Evolutionary conservation across 2,797 vertebrate genomes (phyloP).

Genomic region (Protonibea diacanthus): DNA sequence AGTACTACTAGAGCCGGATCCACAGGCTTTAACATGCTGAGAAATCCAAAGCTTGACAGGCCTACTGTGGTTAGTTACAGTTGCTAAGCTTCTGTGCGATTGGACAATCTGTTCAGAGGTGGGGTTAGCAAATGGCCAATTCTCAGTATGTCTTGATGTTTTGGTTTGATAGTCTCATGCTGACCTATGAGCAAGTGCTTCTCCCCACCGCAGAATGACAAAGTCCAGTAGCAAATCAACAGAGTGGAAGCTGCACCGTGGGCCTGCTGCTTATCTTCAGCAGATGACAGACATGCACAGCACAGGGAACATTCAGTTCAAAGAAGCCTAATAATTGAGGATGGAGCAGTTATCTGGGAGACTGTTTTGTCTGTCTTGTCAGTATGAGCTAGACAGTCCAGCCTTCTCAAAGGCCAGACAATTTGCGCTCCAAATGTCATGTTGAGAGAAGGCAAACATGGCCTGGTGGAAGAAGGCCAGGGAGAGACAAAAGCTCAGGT

Average conservation of each 20-base stretch:
- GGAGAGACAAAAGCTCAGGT: slow-evolving; percentile 73
- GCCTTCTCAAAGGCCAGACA: slow-evolving; percentile 79
- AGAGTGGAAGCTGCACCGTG: slow-evolving; percentile 28
- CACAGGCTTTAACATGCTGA: not conserved
- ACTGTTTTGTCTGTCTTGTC: slow-evolving; percentile 77
- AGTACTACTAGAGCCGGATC: not conserved
- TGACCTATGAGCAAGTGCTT: slow-evolving; percentile 54
- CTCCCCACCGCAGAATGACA: slow-evolving; percentile 35
- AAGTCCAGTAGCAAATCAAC: slow-evolving; percentile 52
- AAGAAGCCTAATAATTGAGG: slow-evolving; percentile 78
- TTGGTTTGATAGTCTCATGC: slow-evolving; percentile 32
- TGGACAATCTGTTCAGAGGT: not conserved
- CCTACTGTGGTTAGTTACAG: not conserved
- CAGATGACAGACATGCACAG: slow-evolving; percentile 65
- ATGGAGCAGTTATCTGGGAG: slow-evolving; percentile 74
- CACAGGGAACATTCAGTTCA: slow-evolving; percentile 62
- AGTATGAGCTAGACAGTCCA: slow-evolving; percentile 71
- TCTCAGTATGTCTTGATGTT: slow-evolving; percentile 22
- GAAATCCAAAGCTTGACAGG: not conserved
- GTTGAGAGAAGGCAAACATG: slow-evolving; percentile 75
- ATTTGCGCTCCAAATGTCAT: slow-evolving; percentile 81
- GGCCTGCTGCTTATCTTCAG: slow-evolving; percentile 55
- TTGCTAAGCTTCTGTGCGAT: not conserved
- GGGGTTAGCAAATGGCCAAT: not conserved
- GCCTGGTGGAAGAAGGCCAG: slow-evolving; percentile 68